Evolutionary conservation across 2,113 vertebrate species (phyloP).

Genomic region (Cricetomys ansorgei): DNA sequence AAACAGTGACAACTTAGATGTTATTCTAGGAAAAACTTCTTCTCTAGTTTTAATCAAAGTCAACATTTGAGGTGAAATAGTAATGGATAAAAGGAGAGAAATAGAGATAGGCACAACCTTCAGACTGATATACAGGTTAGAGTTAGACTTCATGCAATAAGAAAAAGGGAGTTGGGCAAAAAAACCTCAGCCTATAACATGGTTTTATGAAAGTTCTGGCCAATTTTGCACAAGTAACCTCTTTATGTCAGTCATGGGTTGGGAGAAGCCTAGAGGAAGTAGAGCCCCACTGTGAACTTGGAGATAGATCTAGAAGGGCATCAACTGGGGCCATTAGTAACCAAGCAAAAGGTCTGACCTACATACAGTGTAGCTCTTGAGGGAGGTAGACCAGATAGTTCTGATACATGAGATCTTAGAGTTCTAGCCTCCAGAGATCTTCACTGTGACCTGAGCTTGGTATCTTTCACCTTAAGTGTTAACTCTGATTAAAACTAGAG

Average conservation of each 20-base stretch:
- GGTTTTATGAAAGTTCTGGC: background rate
- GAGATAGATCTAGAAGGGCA: background rate
- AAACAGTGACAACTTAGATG: background rate
- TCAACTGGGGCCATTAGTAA: background rate
- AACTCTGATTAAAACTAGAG: conserved; percentile 30
- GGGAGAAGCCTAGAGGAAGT: background rate
- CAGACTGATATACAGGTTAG: background rate
- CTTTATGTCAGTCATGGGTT: background rate
- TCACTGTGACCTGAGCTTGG: background rate
- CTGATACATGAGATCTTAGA: background rate
- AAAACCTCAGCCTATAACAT: background rate
- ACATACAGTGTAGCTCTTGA: background rate
- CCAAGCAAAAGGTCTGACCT: background rate
- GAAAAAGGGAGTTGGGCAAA: background rate
- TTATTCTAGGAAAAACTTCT: background rate
- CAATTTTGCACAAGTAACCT: background rate
- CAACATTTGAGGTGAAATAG: no score
- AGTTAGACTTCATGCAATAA: background rate
- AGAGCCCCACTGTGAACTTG: background rate
- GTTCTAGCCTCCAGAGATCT: background rate
- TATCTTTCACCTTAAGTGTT: background rate
- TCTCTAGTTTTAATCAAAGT: conserved; percentile 37
- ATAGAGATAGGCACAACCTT: background rate
- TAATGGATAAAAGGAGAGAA: background rate
- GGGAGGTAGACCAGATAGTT: background rate